Evolutionary conservation across 2,888 invertebrate genomes (phyloP), one percentile per base, ranked within the genome.

Genomic region (Mamestra brassicae): DNA sequence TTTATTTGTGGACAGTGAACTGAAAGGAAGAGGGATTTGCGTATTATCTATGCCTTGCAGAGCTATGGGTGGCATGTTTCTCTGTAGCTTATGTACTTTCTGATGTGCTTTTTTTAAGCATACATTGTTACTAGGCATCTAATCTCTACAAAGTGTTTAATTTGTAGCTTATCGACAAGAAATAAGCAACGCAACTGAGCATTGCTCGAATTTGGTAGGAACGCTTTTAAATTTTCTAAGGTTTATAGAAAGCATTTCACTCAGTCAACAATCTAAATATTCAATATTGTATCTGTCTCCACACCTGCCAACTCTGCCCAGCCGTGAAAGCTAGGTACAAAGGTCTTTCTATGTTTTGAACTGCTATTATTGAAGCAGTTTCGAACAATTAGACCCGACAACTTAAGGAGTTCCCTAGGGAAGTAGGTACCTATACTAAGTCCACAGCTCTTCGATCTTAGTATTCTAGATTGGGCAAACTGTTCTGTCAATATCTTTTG

Each of bases 1-100:
- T 81, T 85, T 84, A 74, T 73, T 69, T 75, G 47, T 38, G 62
- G 13, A 55, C 54, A 10, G 52, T 62, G 47, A 72, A 64, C 69
- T 70, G 71, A 67, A 72, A 74, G 42, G 50, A 34, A 67, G 3
- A 62, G 0, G 38, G 69, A 71, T 81, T 84, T 60, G n/a, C 15
- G 42, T 52, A 68, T 78, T 64, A 77, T 74, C 60, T 62, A 57
- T 63, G n/a, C 26, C 8, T 36, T 61, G 34, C 50, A 45, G 45
- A 68, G 5, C 7, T n/a, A 47, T 58, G 62, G 38, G 8, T 34
- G 55, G 36, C 38, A 13, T 60, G 64, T 47, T 71, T 3, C 6
- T 50, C 2, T 55, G 10, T 4, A 13, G 0, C 2, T 8, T 17
- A 11, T 42, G 17, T 42, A 26, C 26, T 26, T 26, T 26, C 26